Conservation (phyloP, 2,888 invertebrate genomes). For the Eurytoma californica region DNA sequence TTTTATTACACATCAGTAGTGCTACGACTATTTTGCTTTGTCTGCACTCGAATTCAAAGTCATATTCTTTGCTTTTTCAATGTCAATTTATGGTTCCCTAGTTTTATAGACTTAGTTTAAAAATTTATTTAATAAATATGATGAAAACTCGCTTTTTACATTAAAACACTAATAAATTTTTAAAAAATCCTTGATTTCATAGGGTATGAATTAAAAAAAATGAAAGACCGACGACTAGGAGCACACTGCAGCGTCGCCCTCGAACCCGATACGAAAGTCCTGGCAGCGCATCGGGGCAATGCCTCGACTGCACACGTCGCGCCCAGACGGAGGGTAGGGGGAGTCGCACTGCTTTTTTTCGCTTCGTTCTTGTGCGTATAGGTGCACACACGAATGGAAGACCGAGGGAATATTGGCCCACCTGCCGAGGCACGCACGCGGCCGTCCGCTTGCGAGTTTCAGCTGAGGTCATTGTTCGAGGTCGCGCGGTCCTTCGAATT, state of each 20-base stretch:
- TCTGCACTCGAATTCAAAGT: too few species aligned
- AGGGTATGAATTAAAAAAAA: too few species aligned
- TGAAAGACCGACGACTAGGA: too few species aligned
- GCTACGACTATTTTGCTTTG: too few species aligned
- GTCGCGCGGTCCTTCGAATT: constrained; percentile 37
- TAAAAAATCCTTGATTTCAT: too few species aligned
- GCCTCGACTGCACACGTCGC: constrained; percentile 18
- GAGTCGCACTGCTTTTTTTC: constrained; percentile 16
- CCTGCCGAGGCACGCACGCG: constrained; percentile 46
- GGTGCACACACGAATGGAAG: not conserved
- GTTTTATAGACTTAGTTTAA: too few species aligned
- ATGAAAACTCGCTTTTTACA: too few species aligned
- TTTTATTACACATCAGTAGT: too few species aligned
- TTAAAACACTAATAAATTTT: too few species aligned
- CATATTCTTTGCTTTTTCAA: too few species aligned
- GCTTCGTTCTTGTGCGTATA: not conserved
- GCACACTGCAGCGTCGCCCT: constrained; percentile 13
- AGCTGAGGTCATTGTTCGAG: constrained; percentile 55
- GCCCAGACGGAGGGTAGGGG: constrained; percentile 4
- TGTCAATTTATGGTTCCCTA: too few species aligned
- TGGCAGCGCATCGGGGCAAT: constrained; percentile 1
- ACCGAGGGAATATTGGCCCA: constrained; percentile 39
- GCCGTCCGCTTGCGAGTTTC: not conserved
- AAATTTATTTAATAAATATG: too few species aligned
- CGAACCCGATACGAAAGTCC: constrained; percentile 35